phyloP scores from a whole-genome alignment of 2,888 invertebrate species.

The Drosophila anceps region DNA sequence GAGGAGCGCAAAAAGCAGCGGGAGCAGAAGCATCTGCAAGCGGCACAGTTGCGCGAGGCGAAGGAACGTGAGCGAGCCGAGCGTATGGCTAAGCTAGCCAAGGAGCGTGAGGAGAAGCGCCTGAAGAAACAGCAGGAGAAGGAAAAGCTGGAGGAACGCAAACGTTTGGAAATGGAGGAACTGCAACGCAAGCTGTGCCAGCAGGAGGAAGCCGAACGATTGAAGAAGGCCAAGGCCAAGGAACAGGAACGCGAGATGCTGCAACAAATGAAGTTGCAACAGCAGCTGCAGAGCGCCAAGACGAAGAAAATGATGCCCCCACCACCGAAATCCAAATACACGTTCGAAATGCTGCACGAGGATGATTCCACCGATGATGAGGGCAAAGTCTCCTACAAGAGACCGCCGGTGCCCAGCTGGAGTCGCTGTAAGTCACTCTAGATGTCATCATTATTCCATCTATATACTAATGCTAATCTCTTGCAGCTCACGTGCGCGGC shows the following conservation, averaged over 20 bases:
- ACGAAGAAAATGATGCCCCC: conserved; percentile 75
- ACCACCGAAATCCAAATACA: conserved; percentile 76
- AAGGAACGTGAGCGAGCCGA: conserved; percentile 84
- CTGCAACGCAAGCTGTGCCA: conserved; percentile 80
- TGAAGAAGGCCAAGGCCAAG: conserved; percentile 67
- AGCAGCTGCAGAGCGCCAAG: conserved; percentile 67
- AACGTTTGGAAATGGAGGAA: conserved; percentile 82
- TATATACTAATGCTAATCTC: neutral
- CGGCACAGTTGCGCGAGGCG: conserved; percentile 83
- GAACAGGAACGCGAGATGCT: conserved; percentile 81
- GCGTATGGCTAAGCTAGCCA: conserved; percentile 80
- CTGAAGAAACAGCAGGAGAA: conserved; percentile 78
- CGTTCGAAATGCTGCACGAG: conserved; percentile 85
- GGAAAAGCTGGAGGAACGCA: conserved; percentile 74
- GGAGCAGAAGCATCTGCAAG: conserved; percentile 84
- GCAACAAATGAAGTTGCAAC: conserved; percentile 75
- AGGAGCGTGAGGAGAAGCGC: conserved; percentile 84
- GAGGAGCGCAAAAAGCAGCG: conserved; percentile 84
- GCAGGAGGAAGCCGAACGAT: conserved; percentile 76
- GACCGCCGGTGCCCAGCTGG: conserved; percentile 85
- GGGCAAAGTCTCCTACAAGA: conserved; percentile 79
- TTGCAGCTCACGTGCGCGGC: conserved; percentile 85
- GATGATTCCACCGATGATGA: conserved; percentile 86
- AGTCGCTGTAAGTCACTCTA: conserved; percentile 83
- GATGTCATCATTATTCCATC: neutral